Evolutionary conservation across 2,113 vertebrate genomes (phyloP), one percentile per base, ranked within the genome.

Genomic region (Corynorhinus townsendii): DNA sequence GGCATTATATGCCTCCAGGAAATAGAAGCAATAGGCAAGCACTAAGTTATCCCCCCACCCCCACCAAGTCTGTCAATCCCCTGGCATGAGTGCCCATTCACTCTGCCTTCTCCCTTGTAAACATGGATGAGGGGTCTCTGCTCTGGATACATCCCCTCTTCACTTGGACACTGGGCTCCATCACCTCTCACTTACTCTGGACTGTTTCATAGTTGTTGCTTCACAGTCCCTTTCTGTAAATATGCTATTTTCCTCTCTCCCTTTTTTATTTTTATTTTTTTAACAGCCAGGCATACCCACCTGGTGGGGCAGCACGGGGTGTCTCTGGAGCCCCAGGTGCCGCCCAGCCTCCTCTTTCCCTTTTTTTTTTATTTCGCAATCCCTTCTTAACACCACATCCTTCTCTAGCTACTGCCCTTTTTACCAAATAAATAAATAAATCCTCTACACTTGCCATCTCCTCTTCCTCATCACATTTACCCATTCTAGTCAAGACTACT

Each of bases 81-180:
- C 75, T 11, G 28, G 47, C 33, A 16, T 4, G 49, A 20, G 24
- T 0, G 2, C 59, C n/a, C 5, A 0, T 38, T 4, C 5, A 2
- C 72, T 73, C 86, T 76, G 9, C 59, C 84, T 76, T n/a, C 68
- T 83, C 35, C 43, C 49, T 38, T 30, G 4, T 24, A 35, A 16
- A 62, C 30, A 1, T 0, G 14, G 20, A 56, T 16, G 35, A 80
- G 66, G 71, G 4, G 7, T 19, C n/a, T 45, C 47, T 72, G 5
- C 38, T 56, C 62, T 71, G 40, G 54, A 3, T 4, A 47, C 24
- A 38, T 45, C 5, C 7, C 38, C 7, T 62, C 9, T 47, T 10
- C 59, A 30, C n/a, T 6, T 7, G 47, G 28, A 52, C 52, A 20
- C 28, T 19, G 64, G 72, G 38, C 5, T 11, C 68, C 71, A 11